Percentiles rank a stretch among this genome's conserved stretches.
phyloP scores from a whole-genome alignment of 2,888 invertebrate species.

The Clivina fossor region DNA sequence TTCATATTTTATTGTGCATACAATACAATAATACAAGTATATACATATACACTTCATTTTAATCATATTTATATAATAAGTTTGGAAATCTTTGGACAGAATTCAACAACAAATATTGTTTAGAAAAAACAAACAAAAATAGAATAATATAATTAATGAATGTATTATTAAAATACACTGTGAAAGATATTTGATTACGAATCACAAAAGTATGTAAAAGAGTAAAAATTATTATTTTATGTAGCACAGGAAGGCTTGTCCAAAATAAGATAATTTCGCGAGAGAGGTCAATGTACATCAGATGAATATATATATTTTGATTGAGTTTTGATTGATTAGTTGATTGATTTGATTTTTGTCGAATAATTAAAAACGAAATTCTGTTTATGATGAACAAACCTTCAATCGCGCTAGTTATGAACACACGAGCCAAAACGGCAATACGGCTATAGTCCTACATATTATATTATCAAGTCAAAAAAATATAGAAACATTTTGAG shows the following conservation, averaged over 20 bases:
- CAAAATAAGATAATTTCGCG: constrained; percentile 13
- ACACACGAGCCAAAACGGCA: constrained; percentile 33
- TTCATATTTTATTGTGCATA: constrained; percentile 57
- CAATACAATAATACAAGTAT: constrained; percentile 54
- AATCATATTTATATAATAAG: constrained; percentile 48
- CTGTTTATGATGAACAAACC: constrained; percentile 20
- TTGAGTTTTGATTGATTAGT: constrained; percentile 25
- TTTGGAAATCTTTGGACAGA: constrained; percentile 56
- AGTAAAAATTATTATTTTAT: constrained; percentile 33
- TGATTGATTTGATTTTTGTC: constrained; percentile 13
- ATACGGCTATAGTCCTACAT: constrained; percentile 29
- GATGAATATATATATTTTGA: constrained; percentile 26
- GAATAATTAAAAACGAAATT: too few relatives aligned
- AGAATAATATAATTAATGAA: constrained; percentile 48
- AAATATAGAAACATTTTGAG: constrained; percentile 37
- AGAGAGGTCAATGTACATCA: constrained; percentile 17
- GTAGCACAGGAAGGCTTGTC: constrained; percentile 25
- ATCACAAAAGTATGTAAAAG: constrained; percentile 44
- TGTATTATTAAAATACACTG: constrained; percentile 46
- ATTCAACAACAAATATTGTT: constrained; percentile 55
- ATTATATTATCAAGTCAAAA: constrained; percentile 35
- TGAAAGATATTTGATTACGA: constrained; percentile 45
- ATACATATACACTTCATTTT: constrained; percentile 56
- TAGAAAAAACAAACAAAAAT: constrained; percentile 51
- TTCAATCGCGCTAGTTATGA: constrained; percentile 14